Evolutionary conservation across 2,113 vertebrate species (phyloP), one percentile per base, ranked within the genome.

Genomic region (Chloropsis cyanopogon): DNA sequence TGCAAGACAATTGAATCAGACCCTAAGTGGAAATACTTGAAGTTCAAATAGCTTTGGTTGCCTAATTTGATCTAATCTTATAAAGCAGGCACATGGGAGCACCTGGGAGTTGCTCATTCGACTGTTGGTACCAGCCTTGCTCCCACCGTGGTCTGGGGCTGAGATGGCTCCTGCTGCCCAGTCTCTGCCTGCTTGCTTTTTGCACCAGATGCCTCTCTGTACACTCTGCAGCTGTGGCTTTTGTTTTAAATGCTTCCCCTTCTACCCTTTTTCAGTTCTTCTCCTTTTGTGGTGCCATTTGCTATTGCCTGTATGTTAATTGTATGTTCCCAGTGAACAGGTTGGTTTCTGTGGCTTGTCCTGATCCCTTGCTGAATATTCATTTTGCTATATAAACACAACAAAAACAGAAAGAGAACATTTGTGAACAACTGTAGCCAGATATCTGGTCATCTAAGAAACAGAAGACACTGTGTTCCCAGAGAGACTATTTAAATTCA

Each of bases 381-480:
- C 76, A 89, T 94, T 92, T 84, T 93, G 65, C 56, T 52, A 4
- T 50, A 75, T 86, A 84, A 93, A 79, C 44, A 14, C 25, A 47
- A 66, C 71, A 89, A 87, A 82, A 93, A 60, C 65, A 41, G 86
- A 84, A 81, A 76, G 65, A 29, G 85, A 70, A 66, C 22, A 22
- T 69, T 95, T 86, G 88, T 81, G 84, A 92, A 59, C 77, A 86
- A 91, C 89, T 95, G 82, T 88, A 95, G 60, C 86, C 86, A 95
- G 56, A 61, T 89, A 95, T 37, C 69, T 94, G 93, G 96, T 96
- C 96, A 96, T 82, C 86, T 95, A 76, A 68, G 77, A 70, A 95
- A 87, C 63, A 79, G 80, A 63, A 94, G 77, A 91, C 9, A 6
- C 39, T 73, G 20, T 69, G 56, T 89, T 93, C 83, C 87, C 82